These are phyloP conservation scores for Callipepla squamata DNA, from an alignment of 2,113 vertebrate species.

Conservation along the genomic window DNA sequence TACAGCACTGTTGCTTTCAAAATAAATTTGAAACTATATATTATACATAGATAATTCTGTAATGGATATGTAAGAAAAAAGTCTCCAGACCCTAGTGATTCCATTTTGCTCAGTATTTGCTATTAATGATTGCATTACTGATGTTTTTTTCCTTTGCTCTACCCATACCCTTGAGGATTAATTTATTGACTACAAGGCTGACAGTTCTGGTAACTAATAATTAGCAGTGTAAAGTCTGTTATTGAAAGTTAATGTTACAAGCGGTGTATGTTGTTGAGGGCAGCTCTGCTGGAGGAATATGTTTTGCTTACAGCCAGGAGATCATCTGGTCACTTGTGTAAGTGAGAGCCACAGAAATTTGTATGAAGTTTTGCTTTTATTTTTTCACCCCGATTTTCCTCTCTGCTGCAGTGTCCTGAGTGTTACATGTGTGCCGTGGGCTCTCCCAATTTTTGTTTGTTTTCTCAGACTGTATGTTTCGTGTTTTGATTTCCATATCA, in stretches of 20 bases:
- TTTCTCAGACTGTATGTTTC: conserved; percentile 34
- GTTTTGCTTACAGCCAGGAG: conserved; percentile 55
- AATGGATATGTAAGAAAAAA: not conserved
- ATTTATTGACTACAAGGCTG: conserved; percentile 28
- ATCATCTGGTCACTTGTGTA: not conserved
- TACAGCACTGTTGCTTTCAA: conserved; percentile 32
- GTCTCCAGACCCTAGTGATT: not conserved
- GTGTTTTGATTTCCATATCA: conserved; percentile 56
- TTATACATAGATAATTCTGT: not conserved
- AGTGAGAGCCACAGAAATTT: conserved; percentile 6
- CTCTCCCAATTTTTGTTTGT: conserved; percentile 34
- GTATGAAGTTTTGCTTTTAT: not conserved
- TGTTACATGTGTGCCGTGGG: conserved; percentile 10
- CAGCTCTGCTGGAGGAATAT: conserved; percentile 57
- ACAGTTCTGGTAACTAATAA: conserved; percentile 55
- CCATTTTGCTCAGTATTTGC: conserved; percentile 36
- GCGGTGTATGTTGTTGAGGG: conserved; percentile 10
- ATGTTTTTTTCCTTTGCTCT: conserved; percentile 43
- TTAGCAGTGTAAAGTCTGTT: conserved; percentile 18
- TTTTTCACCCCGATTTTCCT: conserved; percentile 13
- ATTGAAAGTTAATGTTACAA: conserved; percentile 34
- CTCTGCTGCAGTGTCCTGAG: conserved; percentile 13
- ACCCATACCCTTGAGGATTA: conserved; percentile 31
- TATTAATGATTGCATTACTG: conserved; percentile 43
- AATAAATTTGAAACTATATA: not conserved